phyloP scores from a whole-genome alignment of 2,888 invertebrate species.

The Brachyopa scutellaris region DNA sequence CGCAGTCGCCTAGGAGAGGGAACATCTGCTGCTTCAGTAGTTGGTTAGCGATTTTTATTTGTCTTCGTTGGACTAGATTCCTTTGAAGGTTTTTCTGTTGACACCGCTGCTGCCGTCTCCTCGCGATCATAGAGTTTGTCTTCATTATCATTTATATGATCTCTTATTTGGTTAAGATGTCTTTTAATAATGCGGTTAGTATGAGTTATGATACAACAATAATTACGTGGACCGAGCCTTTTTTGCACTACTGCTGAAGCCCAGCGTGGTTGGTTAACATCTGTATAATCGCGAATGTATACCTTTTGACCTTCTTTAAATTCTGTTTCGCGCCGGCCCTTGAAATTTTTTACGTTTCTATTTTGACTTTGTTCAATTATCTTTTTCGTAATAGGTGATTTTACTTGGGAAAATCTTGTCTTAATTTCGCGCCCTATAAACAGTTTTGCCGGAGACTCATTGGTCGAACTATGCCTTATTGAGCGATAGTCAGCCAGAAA shows the following conservation, averaged over 20 bases:
- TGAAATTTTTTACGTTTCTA: slow-evolving; percentile 7
- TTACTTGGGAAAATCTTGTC: slow-evolving; percentile 6
- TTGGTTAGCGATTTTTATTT: too few species aligned
- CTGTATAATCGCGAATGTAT: slow-evolving; percentile 47
- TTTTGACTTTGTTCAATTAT: slow-evolving; percentile 1
- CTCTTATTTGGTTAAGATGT: slow-evolving; percentile 52
- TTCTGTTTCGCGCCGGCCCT: slow-evolving; percentile 14
- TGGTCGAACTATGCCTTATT: slow-evolving; percentile 1
- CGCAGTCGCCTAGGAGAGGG: too few species aligned
- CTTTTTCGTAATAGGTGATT: not conserved
- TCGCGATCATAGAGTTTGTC: too few species aligned
- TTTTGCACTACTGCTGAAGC: slow-evolving; percentile 27
- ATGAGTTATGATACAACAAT: slow-evolving; percentile 26
- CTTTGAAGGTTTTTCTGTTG: too few species aligned
- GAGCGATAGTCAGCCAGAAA: slow-evolving; percentile 11
- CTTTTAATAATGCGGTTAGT: slow-evolving; percentile 43
- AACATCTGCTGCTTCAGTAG: too few species aligned
- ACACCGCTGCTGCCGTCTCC: too few species aligned
- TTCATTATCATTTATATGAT: too few species aligned
- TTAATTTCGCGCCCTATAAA: slow-evolving; percentile 2
- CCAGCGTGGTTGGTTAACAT: slow-evolving; percentile 52
- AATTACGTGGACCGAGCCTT: slow-evolving; percentile 41
- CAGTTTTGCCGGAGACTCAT: slow-evolving; percentile 12
- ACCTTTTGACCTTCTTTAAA: slow-evolving; percentile 47
- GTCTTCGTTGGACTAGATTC: too few species aligned